phyloP scores from a whole-genome alignment of 2,113 vertebrate species.

The Falcunculus frontatus region DNA sequence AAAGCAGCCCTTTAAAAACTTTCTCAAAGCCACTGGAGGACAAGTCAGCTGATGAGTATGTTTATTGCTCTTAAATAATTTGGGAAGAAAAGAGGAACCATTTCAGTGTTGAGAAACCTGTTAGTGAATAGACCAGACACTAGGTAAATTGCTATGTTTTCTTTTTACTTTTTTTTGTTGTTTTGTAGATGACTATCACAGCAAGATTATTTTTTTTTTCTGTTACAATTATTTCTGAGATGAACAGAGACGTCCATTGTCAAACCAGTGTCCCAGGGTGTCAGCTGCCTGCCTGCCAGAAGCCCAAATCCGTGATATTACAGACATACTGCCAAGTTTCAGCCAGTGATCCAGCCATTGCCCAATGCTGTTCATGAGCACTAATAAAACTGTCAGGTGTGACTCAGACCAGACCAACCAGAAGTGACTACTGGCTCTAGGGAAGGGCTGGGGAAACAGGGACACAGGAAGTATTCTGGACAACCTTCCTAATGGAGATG shows the following conservation, averaged over 20 bases:
- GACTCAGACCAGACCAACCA: slow-evolving; percentile 10
- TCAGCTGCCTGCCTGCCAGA: slow-evolving; percentile 12
- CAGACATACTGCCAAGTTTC: slow-evolving; percentile 12
- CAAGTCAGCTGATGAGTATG: slow-evolving; percentile 28
- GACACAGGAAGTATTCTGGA: neutral
- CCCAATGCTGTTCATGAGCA: neutral
- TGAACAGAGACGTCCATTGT: slow-evolving; percentile 42
- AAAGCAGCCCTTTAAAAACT: slow-evolving; percentile 39
- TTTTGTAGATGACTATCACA: neutral
- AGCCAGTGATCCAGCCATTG: slow-evolving; percentile 18
- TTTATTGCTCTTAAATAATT: slow-evolving; percentile 49
- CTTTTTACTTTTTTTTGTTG: neutral
- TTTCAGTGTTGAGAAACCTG: slow-evolving; percentile 5
- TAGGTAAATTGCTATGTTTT: neutral
- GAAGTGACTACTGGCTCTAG: neutral
- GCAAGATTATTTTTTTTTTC: neutral
- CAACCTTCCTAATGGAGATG: neutral
- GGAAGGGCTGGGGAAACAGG: neutral
- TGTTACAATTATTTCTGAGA: slow-evolving; percentile 15
- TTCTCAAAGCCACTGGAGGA: neutral
- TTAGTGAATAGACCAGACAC: neutral
- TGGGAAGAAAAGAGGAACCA: neutral
- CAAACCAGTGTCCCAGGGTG: neutral
- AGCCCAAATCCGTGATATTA: neutral
- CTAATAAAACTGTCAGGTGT: slow-evolving; percentile 46